Evolutionary conservation across 2,113 vertebrate species (phyloP).

Genomic region (Genyomyrus donnyi): DNA sequence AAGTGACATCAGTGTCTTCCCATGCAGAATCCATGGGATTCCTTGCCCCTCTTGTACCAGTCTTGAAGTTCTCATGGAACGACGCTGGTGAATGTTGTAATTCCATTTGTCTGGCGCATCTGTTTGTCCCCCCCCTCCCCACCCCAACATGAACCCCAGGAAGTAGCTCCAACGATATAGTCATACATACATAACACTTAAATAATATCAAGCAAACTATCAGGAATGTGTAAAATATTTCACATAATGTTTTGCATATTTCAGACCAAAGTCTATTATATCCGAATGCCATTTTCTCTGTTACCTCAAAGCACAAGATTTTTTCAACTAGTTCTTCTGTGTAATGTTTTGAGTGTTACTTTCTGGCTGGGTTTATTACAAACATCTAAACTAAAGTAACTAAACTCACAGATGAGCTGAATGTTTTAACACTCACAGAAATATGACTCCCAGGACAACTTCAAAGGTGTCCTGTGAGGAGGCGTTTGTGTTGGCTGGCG

Average conservation of each 20-base stretch:
- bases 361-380: slow-evolving; percentile 25
- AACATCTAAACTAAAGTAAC: slow-evolving; percentile 24
- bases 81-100: neutral
- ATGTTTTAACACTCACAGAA: slow-evolving; percentile 41
- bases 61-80: neutral
- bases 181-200: neutral
- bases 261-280: neutral
- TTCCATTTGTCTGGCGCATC: neutral
- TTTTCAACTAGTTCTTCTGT: neutral
- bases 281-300: neutral
- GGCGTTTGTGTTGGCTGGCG: slow-evolving; percentile 67
- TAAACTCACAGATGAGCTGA: slow-evolving; percentile 42
- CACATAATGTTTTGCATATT: neutral
- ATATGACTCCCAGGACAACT: slow-evolving; percentile 38
- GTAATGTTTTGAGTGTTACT: neutral
- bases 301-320: neutral
- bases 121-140: neutral
- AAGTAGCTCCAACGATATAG: neutral
- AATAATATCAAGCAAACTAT: neutral
- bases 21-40: neutral
- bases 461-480: slow-evolving; percentile 51
- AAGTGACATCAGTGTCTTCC: neutral
- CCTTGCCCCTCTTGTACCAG: too few species aligned
- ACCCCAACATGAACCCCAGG: neutral
- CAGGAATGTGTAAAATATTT: neutral